Evolutionary conservation across 2,888 invertebrate species (phyloP).

Genomic region (Caenorhabditis sinica): DNA sequence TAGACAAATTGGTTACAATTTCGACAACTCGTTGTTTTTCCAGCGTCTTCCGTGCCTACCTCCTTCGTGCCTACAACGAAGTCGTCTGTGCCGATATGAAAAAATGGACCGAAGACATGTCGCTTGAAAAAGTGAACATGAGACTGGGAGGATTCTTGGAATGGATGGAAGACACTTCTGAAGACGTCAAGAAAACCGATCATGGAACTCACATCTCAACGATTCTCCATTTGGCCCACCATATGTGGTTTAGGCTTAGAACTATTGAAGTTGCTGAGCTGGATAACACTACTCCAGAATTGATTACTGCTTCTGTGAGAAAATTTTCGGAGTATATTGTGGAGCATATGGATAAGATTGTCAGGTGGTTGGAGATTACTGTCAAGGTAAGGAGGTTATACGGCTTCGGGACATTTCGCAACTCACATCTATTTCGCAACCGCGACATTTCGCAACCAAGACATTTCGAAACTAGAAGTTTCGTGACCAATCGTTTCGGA

Average conservation of each 20-base stretch:
- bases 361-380: conserved; percentile 16
- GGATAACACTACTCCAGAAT: neutral
- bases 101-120: conserved; percentile 27
- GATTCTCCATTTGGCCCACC: conserved; percentile 19
- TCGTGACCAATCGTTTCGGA: too few species aligned
- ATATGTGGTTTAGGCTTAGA: conserved; percentile 4
- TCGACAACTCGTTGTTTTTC: neutral
- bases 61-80: conserved; percentile 14
- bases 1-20: neutral
- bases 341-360: conserved; percentile 12
- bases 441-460: too few species aligned
- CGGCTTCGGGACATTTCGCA: too few species aligned
- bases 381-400: neutral
- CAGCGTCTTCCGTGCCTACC: conserved; percentile 18
- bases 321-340: conserved; percentile 39
- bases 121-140: conserved; percentile 8
- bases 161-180: conserved; percentile 20
- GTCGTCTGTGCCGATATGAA: conserved; percentile 13
- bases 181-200: neutral
- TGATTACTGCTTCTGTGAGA: neutral
- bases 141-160: conserved; percentile 29
- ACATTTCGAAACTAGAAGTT: too few species aligned
- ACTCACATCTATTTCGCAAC: too few species aligned
- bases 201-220: conserved; percentile 15
- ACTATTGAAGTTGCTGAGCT: neutral